Evolutionary conservation across 2,797 vertebrate species (phyloP), one percentile per base, ranked within the genome.

Genomic region (Rhinoraja longicauda): DNA sequence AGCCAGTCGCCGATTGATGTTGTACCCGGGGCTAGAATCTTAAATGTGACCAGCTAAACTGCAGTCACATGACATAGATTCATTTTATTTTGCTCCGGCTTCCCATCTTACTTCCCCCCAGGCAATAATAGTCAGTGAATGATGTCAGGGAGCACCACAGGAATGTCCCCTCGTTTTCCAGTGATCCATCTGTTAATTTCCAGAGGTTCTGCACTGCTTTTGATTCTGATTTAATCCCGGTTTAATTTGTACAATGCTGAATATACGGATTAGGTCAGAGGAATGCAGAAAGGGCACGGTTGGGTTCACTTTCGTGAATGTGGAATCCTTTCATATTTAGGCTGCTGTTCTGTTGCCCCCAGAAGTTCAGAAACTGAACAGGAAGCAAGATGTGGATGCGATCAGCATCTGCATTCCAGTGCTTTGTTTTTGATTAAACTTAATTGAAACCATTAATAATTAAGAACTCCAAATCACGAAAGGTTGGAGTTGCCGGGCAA

Each of bases 1-100:
- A 64, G 59, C 84, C 84, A 88, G 84, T 19, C 17, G 84, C 84
- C 84, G 64, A 67, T 88, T 88, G 67, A 67, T 36, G 7, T 67
- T 67, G n/a, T 88, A 64, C 84, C 84, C 67, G 84, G 84, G 84
- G 59, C 84, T 64, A 88, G 62, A 88, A 88, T 88, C 84, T 36
- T 67, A 88, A 88, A 88, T 64, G 57, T 32, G 84, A 64, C 59
- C 17, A 88, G n/a, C 84, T 19, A 88, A 88, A 88, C 84, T 67
- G 53, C 6, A 21, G 62, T 88, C 84, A 67, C 59, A 67, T 67
- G 62, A 36, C 84, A 36, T 36, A 7, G 84, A 88, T 36, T 67
- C 59, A 32, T 64, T 88, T 67, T 67, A 64, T 36, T 88, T 88
- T 19, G 6, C 84, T 67, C 1, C 62, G 67, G 84, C 59, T 36